Percentiles rank a stretch among this genome's conserved stretches.
Conservation (phyloP, 2,113 vertebrate species). For the Sigmodon hispidus region DNA sequence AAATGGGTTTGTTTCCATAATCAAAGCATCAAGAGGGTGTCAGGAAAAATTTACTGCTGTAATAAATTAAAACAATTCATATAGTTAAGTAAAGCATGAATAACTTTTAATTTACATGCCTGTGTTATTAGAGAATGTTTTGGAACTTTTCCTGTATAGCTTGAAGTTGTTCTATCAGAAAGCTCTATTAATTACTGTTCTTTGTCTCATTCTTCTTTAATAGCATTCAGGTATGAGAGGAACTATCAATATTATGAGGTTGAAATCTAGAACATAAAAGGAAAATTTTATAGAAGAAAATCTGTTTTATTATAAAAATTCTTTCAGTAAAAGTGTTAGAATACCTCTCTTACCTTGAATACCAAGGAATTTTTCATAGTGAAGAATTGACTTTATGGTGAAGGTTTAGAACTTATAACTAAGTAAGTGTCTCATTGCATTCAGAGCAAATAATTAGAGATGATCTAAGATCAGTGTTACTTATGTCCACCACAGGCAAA, state of each 20-base stretch:
- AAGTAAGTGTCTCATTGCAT: not conserved
- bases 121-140: not conserved
- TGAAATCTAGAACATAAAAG: not conserved
- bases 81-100: not conserved
- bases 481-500: conserved; percentile 27
- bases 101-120: not conserved
- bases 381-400: not conserved
- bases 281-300: not conserved
- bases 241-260: not conserved
- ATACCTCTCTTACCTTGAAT: not conserved
- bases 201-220: not conserved
- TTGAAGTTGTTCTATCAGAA: not conserved
- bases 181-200: not conserved
- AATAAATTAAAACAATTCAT: not conserved
- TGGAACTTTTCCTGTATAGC: not conserved
- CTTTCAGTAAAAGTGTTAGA: not conserved
- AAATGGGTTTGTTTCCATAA: not conserved
- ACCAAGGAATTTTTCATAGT: not conserved
- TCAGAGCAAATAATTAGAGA: not conserved
- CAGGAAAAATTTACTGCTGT: not conserved
- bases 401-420: not conserved
- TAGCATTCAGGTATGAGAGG: not conserved
- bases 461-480: not conserved
- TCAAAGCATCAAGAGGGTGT: not conserved
- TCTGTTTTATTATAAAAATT: not conserved